Percentiles rank a stretch among this genome's conserved stretches.
These are phyloP conservation scores for Trachurus trachurus DNA, from an alignment of 2,797 vertebrate species.

Conservation along the genomic window DNA sequence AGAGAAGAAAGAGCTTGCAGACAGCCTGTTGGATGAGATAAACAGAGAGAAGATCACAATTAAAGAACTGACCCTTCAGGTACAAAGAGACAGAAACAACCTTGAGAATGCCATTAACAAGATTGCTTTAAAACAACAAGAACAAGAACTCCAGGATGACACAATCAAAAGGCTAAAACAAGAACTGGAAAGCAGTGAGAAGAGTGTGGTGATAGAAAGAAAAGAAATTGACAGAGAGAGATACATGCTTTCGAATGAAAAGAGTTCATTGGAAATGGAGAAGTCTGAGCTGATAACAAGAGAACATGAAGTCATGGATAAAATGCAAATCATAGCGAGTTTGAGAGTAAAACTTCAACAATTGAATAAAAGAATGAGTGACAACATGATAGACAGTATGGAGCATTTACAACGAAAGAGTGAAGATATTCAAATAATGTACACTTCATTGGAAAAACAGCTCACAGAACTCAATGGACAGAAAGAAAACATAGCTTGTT, in stretches of 20 bases:
- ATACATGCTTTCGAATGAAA: background rate
- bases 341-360: conserved; percentile 7
- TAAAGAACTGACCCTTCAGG: background rate
- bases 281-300: background rate
- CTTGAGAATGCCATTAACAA: background rate
- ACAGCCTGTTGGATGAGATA: background rate
- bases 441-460: background rate
- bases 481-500: background rate
- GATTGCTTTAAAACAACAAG: background rate
- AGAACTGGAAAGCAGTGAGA: background rate
- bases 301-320: conserved; percentile 1
- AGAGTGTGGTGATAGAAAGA: background rate
- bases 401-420: background rate
- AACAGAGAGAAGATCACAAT: conserved; percentile 9
- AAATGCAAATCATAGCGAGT: background rate
- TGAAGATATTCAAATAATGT: background rate
- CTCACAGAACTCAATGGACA: conserved; percentile 5
- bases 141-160: too few relatives aligned
- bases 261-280: background rate
- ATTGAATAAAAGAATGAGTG: background rate
- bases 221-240: conserved; percentile 3
- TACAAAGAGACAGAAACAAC: conserved; percentile 9
- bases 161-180: too few relatives aligned
- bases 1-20: background rate
- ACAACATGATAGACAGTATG: conserved; percentile 2